These are phyloP conservation scores for Trematocara stigmaticum DNA, from an alignment of 2,113 vertebrate genomes.

Conservation along the genomic window DNA sequence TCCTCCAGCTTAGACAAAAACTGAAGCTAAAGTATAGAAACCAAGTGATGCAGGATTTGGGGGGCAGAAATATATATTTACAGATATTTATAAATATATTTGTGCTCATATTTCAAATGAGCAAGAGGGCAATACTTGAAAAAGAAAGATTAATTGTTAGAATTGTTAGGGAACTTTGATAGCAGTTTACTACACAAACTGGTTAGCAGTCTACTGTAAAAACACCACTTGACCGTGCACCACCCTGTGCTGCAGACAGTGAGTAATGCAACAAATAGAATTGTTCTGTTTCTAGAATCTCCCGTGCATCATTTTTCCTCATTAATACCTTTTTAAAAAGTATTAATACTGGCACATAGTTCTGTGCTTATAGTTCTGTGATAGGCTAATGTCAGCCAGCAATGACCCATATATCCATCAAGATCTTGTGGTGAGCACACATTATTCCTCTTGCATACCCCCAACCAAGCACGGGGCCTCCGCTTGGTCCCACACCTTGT, in stretches of 20 bases:
- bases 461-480: slow-evolving; percentile 16
- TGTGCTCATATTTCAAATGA: neutral
- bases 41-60: neutral
- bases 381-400: neutral
- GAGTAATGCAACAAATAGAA: neutral
- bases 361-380: neutral
- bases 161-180: neutral
- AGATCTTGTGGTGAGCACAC: slow-evolving; percentile 6
- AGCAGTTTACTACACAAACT: neutral
- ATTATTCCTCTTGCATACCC: slow-evolving; percentile 33
- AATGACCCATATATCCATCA: neutral
- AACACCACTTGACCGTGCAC: rapidly evolving
- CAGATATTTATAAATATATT: neutral
- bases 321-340: rapidly evolving
- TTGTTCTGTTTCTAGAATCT: neutral
- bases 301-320: rapidly evolving
- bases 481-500: slow-evolving; percentile 53
- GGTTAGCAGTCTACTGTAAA: neutral
- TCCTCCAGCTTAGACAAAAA: neutral
- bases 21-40: neutral
- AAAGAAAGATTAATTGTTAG: neutral
- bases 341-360: neutral
- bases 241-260: neutral
- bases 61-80: neutral
- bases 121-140: rapidly evolving